Percentiles rank a stretch among this genome's conserved stretches.
Conservation (phyloP, 2,797 vertebrate species). For the Steatocranus sp. region DNA sequence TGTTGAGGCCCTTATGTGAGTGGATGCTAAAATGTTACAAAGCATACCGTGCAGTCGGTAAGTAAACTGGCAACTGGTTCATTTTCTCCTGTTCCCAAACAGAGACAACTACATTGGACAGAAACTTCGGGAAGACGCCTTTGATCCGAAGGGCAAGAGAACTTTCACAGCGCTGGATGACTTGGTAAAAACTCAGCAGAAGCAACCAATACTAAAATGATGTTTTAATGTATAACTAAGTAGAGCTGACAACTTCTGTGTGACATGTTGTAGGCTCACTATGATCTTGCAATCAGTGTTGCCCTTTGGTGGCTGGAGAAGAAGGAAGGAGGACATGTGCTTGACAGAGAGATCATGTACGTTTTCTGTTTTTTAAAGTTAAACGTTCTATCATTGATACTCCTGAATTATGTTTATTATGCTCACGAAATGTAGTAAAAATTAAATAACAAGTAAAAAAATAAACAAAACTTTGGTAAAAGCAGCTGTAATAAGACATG, state of each 20-base stretch:
- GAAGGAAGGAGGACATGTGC: constrained; percentile 49
- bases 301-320: constrained; percentile 79
- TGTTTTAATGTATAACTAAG: not conserved
- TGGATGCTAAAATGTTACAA: not conserved
- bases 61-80: not conserved
- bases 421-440: not conserved
- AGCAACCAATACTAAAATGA: too few species aligned
- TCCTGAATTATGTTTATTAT: not conserved
- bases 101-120: constrained; percentile 84
- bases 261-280: constrained; percentile 77
- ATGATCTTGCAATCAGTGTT: constrained; percentile 79
- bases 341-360: constrained; percentile 60
- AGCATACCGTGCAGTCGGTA: not conserved
- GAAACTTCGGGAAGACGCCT: constrained; percentile 81
- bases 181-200: constrained; percentile 69
- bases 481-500: not conserved
- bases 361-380: not conserved
- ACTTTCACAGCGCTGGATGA: constrained; percentile 79
- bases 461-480: not conserved
- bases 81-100: not conserved
- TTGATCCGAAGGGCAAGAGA: constrained; percentile 83
- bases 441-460: not conserved
- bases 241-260: not conserved
- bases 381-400: not conserved
- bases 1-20: constrained; percentile 72